A percentile compares a stretch with the other conserved stretches of the same genome.
Conservation (phyloP, 2,888 invertebrate genomes). For the Pandemis corylana region DNA sequence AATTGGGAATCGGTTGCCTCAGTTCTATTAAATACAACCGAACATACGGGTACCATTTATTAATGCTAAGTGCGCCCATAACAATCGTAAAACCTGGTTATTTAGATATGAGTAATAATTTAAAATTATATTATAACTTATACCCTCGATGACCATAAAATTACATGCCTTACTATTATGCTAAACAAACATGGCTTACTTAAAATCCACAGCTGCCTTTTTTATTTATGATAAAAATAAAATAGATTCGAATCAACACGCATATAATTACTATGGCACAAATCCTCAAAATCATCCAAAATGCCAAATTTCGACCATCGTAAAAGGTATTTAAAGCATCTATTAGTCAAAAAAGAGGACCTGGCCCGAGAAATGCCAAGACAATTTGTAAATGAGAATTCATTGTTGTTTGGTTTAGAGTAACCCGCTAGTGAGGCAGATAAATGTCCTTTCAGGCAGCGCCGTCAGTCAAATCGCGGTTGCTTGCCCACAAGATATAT, state of each 20-base stretch:
- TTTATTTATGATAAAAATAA: neutral
- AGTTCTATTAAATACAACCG: neutral
- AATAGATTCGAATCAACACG: neutral
- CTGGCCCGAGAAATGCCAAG: constrained; percentile 73
- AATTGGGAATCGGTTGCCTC: neutral
- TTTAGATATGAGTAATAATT: neutral
- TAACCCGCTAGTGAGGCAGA: constrained; percentile 83
- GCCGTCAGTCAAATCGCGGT: constrained; percentile 85
- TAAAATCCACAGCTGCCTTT: neutral
- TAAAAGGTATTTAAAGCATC: constrained; percentile 39
- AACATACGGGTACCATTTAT: neutral
- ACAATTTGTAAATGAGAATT: constrained; percentile 84
- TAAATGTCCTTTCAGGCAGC: constrained; percentile 83
- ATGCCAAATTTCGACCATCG: constrained; percentile 3
- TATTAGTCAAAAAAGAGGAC: constrained; percentile 73
- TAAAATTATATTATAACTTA: neutral
- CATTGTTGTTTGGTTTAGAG: constrained; percentile 84
- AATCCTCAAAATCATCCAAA: neutral
- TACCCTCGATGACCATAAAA: neutral
- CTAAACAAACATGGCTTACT: neutral
- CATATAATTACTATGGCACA: neutral
- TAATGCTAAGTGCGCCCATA: constrained; percentile 2
- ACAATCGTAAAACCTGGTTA: constrained; percentile 1
- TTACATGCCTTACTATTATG: neutral
- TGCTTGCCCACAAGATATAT: constrained; percentile 84